Conservation (phyloP, 92 coral and sea anemone genomes). For the Porites divaricata region DNA sequence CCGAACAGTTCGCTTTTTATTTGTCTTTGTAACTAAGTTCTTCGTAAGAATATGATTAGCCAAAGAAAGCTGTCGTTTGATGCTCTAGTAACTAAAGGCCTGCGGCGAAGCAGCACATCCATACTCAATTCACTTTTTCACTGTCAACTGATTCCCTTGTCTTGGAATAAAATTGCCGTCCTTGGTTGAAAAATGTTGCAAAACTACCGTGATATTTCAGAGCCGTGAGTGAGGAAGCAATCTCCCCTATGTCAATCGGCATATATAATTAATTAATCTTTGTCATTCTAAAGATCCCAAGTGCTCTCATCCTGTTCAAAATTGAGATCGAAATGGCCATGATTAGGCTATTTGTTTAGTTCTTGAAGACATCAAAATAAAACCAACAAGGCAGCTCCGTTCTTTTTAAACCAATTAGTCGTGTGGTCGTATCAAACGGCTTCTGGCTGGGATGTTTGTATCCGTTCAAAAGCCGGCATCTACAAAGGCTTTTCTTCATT, state of each 20-base stretch:
- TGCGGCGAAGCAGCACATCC: background rate
- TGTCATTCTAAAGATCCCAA: conserved; percentile 38
- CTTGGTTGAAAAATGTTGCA: background rate
- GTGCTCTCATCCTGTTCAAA: conserved; percentile 49
- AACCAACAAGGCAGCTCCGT: conserved; percentile 53
- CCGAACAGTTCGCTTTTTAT: conserved; percentile 28
- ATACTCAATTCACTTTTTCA: background rate
- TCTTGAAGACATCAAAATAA: conserved; percentile 54
- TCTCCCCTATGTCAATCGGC: conserved; percentile 36
- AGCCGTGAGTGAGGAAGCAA: background rate
- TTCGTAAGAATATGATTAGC: conserved; percentile 54
- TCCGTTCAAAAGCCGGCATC: conserved; percentile 62
- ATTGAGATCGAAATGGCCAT: conserved; percentile 44
- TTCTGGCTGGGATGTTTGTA: conserved; percentile 49
- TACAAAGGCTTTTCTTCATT: conserved; percentile 62
- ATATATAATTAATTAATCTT: conserved; percentile 66
- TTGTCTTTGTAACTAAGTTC: conserved; percentile 64
- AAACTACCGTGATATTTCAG: conserved; percentile 1
- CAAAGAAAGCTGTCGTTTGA: conserved; percentile 5
- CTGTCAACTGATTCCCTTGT: background rate
- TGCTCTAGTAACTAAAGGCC: background rate
- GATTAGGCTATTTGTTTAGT: conserved; percentile 55
- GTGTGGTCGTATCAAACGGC: conserved; percentile 46
- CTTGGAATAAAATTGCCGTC: background rate
- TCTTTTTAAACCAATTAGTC: conserved; percentile 54